These are phyloP conservation scores for Caenorhabditis inopinata DNA, from an alignment of 1,140 invertebrate genomes.

Conservation along the genomic window DNA sequence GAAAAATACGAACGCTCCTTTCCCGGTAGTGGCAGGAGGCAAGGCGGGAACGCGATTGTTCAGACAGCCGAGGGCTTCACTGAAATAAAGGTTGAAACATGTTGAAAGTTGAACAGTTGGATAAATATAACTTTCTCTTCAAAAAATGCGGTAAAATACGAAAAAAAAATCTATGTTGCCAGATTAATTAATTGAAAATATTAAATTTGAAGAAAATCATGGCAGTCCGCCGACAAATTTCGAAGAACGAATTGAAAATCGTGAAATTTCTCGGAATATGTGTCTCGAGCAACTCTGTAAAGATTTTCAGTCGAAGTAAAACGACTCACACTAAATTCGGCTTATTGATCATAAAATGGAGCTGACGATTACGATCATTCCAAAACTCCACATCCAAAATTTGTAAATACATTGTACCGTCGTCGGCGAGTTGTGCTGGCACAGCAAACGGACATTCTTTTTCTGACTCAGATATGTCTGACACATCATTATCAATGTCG, in stretches of 20 bases:
- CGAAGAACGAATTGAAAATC: too few species aligned
- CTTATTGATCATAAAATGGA: slow-evolving; percentile 33
- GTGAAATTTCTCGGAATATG: too few species aligned
- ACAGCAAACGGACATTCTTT: slow-evolving; percentile 16
- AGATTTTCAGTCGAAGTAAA: not conserved
- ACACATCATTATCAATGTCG: slow-evolving; percentile 21
- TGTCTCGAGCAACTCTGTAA: too few species aligned
- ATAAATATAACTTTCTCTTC: too few species aligned
- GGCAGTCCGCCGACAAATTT: too few species aligned
- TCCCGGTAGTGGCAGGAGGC: not conserved
- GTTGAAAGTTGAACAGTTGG: too few species aligned
- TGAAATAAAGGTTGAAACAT: too few species aligned
- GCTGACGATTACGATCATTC: slow-evolving; percentile 34
- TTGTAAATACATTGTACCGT: not conserved
- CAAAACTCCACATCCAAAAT: slow-evolving; percentile 28
- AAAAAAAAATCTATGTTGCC: too few species aligned
- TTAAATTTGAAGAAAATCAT: too few species aligned
- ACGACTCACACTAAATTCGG: not conserved
- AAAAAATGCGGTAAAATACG: too few species aligned
- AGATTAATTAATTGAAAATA: too few species aligned
- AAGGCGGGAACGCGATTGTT: slow-evolving; percentile 26
- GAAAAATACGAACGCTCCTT: slow-evolving; percentile 36
- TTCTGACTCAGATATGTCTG: slow-evolving; percentile 27
- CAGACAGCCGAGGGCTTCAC: slow-evolving; percentile 7
- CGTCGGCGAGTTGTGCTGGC: not conserved